phyloP scores from a whole-genome alignment of 2,888 invertebrate species.

The Dexiosoma caninum region DNA sequence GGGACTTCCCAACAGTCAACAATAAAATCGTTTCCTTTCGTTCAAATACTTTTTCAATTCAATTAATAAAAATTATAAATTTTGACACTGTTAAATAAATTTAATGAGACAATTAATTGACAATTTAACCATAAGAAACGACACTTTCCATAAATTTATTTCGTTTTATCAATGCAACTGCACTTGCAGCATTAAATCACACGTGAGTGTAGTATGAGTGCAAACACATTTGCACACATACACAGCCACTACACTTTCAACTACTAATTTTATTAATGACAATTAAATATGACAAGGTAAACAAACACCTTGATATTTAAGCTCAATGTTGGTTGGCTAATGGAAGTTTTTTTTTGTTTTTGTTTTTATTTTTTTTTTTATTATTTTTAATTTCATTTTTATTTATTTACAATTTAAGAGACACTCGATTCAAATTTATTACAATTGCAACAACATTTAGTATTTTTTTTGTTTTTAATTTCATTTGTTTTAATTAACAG shows the following conservation, averaged over 20 bases:
- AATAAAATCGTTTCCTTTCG: slow-evolving; percentile 36
- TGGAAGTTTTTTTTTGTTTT: slow-evolving; percentile 27
- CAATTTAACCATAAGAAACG: slow-evolving; percentile 21
- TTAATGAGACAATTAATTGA: slow-evolving; percentile 55
- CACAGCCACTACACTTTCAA: too few relatives aligned
- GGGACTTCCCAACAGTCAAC: slow-evolving; percentile 2
- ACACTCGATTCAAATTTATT: slow-evolving; percentile 38
- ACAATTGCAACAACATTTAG: slow-evolving; percentile 37
- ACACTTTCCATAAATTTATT: slow-evolving; percentile 51
- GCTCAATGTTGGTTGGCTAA: slow-evolving; percentile 52
- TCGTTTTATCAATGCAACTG: background rate
- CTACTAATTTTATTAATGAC: slow-evolving; percentile 39
- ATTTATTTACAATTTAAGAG: slow-evolving; percentile 24
- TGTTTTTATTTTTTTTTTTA: slow-evolving; percentile 4
- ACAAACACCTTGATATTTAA: slow-evolving; percentile 57
- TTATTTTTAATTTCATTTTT: too few relatives aligned
- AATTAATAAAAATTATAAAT: slow-evolving; percentile 11
- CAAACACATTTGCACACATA: background rate
- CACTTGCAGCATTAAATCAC: slow-evolving; percentile 19
- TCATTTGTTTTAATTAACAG: background rate
- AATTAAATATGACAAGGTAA: slow-evolving; percentile 51
- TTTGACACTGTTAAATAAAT: slow-evolving; percentile 41
- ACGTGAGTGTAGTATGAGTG: background rate
- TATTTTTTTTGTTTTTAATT: background rate
- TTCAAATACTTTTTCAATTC: background rate